These are phyloP conservation scores for Microcebus murinus DNA, from an alignment of 2,113 vertebrate genomes.

Conservation along the genomic window DNA sequence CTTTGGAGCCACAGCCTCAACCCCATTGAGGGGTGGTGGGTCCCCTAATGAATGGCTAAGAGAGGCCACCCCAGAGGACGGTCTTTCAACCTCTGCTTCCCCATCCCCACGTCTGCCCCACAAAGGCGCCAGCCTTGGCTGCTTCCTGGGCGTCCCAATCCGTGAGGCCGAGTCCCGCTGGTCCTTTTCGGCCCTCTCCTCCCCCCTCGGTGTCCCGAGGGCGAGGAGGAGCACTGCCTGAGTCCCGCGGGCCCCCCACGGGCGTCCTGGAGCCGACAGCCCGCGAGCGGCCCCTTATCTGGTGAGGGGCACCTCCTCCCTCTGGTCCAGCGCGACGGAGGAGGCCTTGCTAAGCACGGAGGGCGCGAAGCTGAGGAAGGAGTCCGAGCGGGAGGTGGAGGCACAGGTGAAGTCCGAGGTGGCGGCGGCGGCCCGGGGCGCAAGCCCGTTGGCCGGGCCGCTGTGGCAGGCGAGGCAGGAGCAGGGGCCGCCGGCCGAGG, in stretches of 20 bases:
- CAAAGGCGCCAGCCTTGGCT: constrained; percentile 12
- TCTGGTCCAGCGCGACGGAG: constrained; percentile 95
- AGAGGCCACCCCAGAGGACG: background rate
- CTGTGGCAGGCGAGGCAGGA: constrained; percentile 96
- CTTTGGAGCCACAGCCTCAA: constrained; percentile 31
- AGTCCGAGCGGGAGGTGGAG: constrained; percentile 95
- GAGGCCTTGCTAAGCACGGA: constrained; percentile 97
- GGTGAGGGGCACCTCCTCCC: constrained; percentile 97
- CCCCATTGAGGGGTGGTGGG: background rate
- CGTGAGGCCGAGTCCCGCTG: constrained; percentile 51
- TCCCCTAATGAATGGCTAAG: background rate
- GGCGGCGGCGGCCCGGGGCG: constrained; percentile 88
- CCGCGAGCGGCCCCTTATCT: constrained; percentile 90
- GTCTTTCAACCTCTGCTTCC: constrained; percentile 10
- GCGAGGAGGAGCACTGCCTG: constrained; percentile 58
- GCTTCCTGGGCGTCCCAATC: constrained; percentile 39
- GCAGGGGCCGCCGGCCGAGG: constrained; percentile 92
- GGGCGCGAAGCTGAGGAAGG: constrained; percentile 97
- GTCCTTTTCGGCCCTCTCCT: constrained; percentile 10
- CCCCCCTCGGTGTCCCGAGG: constrained; percentile 4
- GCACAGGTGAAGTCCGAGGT: constrained; percentile 95
- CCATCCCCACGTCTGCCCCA: constrained; percentile 32
- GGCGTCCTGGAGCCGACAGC: constrained; percentile 68
- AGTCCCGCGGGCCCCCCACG: constrained; percentile 41
- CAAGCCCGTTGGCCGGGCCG: constrained; percentile 90